Percentiles rank a stretch among this genome's conserved stretches.
phyloP scores from a whole-genome alignment of 2,113 vertebrate species.

The Cololabis saira region DNA sequence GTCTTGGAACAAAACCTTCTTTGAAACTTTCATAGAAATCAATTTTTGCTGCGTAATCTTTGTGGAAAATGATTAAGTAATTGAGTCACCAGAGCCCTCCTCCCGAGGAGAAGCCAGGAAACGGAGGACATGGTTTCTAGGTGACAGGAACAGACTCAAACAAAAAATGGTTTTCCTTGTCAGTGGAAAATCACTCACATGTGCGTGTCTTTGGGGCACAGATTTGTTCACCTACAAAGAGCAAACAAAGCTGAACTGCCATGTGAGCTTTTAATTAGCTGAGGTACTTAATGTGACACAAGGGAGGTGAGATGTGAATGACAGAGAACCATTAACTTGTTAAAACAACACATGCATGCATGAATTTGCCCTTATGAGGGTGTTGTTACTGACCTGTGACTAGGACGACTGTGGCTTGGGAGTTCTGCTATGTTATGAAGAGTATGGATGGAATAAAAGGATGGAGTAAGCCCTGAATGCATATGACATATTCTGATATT shows the following conservation, averaged over 20 bases:
- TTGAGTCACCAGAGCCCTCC: slow-evolving; percentile 24
- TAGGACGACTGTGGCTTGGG: not conserved
- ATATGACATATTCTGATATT: not conserved
- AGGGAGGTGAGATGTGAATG: slow-evolving; percentile 50
- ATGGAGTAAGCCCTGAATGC: not conserved
- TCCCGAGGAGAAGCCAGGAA: slow-evolving; percentile 27
- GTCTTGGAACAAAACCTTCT: too few relatives aligned
- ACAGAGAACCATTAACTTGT: slow-evolving; percentile 57
- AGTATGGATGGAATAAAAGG: slow-evolving; percentile 7
- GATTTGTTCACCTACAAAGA: slow-evolving; percentile 28
- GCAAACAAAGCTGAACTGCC: slow-evolving; percentile 32
- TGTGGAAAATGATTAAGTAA: slow-evolving; percentile 38
- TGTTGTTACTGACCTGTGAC: slow-evolving; percentile 31
- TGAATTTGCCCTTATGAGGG: slow-evolving; percentile 29
- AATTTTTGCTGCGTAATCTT: slow-evolving; percentile 13
- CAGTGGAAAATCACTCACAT: slow-evolving; percentile 48
- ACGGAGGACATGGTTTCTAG: slow-evolving; percentile 43
- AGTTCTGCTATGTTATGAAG: slow-evolving; percentile 4
- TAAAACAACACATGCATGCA: slow-evolving; percentile 27
- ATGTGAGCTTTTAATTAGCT: slow-evolving; percentile 58
- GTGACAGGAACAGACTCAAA: slow-evolving; percentile 39
- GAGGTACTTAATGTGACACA: slow-evolving; percentile 30
- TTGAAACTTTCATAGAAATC: too few relatives aligned
- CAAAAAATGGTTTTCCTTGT: slow-evolving; percentile 18
- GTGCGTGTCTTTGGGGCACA: slow-evolving; percentile 20